Base-by-base conservation (phyloP, 2,113 vertebrate genomes). In the Mormyrus lacerda region DNA sequence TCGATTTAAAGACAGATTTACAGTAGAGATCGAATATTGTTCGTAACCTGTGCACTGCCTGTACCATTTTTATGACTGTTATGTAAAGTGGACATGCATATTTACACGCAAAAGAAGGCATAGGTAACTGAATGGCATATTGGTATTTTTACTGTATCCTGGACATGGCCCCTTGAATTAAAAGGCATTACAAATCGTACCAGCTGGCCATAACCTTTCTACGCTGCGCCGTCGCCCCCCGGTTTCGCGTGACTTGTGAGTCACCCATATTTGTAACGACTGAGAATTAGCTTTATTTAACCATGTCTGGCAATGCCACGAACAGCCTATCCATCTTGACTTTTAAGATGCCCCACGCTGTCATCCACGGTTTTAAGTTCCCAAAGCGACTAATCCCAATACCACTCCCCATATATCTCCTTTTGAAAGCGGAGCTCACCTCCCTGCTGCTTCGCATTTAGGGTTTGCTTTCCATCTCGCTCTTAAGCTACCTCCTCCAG, bases 361-460 rank as follows among this genome's bases (percentile, higher is more conserved):
- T 95, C 95, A 94, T 94, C 90, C 87, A 47, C 90, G 95, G 94
- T 96, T 96, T 96, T 94, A 94, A 94, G 93, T 96, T 96, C 93
- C 95, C 92, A 82, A 91, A 94, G 93, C 93, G 93, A 94, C 93
- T 93, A 92, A 95, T 94, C 92, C 92, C 55, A 90, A 90, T 91
- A 91, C 87, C 92, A 90, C 90, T 88, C 90, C 87, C 90, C 90
- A 92, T 94, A 93, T 94, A 94, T 93, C 92, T 95, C 90, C 89
- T 91, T 92, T 91, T 94, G 91, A 93, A 94, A 93, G 91, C 91
- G 90, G 91, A 92, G 91, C 92, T 91, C 93, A 90, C 90, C 92
- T 94, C 92, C 91, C 94, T 92, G 94, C 95, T 94, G 94, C 93
- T 95, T 95, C 91, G 92, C 89, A 88, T 95, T 95, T 94, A 95